Percentiles rank a stretch among this genome's conserved stretches.
Conservation (phyloP, 2,113 vertebrate genomes). For the Oreocharis arfaki region DNA sequence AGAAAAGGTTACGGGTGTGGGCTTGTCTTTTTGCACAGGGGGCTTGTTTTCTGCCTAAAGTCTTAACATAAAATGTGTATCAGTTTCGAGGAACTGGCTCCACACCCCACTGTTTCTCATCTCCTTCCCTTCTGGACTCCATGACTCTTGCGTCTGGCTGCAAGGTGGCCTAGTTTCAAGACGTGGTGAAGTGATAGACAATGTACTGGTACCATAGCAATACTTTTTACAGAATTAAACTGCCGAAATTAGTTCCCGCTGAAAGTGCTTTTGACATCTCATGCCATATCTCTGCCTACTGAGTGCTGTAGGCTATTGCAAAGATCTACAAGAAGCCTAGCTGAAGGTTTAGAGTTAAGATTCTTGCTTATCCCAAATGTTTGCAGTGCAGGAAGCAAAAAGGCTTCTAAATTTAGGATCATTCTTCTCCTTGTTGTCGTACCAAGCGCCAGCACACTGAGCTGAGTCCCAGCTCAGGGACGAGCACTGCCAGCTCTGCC, state of each 20-base stretch:
- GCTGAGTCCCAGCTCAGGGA: not conserved
- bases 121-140: not conserved
- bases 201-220: not conserved
- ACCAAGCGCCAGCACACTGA: not conserved
- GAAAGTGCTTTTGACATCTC: not conserved
- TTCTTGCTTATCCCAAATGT: not conserved
- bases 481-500: not conserved
- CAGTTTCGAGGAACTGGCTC: not conserved
- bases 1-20: not conserved
- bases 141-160: not conserved
- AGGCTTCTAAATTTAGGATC: not conserved
- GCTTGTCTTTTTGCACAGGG: not conserved
- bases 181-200: not conserved
- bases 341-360: not conserved
- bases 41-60: not conserved
- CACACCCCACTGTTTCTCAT: not conserved
- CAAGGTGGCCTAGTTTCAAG: slow-evolving; percentile 19
- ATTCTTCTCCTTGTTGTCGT: not conserved
- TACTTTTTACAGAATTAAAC: not conserved
- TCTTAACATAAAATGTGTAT: fast-evolving
- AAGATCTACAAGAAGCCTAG: not conserved
- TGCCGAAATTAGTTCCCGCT: not conserved
- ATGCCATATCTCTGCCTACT: not conserved
- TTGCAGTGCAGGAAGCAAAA: not conserved
- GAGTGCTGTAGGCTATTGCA: not conserved